These are phyloP conservation scores for Pristiophorus japonicus DNA, from an alignment of 2,113 vertebrate species.

Conservation along the genomic window DNA sequence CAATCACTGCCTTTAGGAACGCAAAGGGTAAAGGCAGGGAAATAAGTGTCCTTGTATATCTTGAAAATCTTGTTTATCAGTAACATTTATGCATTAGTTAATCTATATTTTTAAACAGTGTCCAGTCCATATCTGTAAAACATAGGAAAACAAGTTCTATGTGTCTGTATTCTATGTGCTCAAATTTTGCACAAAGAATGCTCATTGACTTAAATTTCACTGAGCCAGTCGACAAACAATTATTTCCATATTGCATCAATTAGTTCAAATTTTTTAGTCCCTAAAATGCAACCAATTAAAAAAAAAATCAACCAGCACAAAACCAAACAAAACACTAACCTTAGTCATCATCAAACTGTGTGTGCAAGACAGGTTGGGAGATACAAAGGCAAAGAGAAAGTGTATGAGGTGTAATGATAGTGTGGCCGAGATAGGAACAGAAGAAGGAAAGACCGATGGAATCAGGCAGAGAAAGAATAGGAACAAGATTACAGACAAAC, in stretches of 20 bases:
- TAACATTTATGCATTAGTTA: not conserved
- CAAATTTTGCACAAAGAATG: not conserved
- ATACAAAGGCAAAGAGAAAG: not conserved
- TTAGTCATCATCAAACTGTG: not conserved
- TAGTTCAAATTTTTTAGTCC: not conserved
- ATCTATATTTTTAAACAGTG: not conserved
- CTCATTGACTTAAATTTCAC: not conserved
- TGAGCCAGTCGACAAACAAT: not conserved
- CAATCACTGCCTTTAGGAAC: not conserved
- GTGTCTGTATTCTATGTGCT: not conserved
- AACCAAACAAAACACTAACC: not conserved
- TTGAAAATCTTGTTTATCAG: not conserved
- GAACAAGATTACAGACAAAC: not conserved
- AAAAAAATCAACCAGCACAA: constrained; percentile 15
- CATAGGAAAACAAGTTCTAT: not conserved
- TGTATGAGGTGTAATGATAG: not conserved
- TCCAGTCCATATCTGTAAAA: not conserved
- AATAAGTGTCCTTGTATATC: not conserved
- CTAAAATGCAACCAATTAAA: too few relatives aligned
- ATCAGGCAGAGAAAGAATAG: not conserved
- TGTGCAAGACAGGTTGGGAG: not conserved
- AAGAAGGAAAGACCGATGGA: not conserved
- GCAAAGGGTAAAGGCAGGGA: not conserved
- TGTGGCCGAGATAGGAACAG: not conserved
- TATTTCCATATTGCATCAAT: not conserved